A percentile compares a stretch with the other conserved stretches of the same genome.
Conservation (phyloP, 2,888 invertebrate genomes). For the Uloborus plumipes region DNA sequence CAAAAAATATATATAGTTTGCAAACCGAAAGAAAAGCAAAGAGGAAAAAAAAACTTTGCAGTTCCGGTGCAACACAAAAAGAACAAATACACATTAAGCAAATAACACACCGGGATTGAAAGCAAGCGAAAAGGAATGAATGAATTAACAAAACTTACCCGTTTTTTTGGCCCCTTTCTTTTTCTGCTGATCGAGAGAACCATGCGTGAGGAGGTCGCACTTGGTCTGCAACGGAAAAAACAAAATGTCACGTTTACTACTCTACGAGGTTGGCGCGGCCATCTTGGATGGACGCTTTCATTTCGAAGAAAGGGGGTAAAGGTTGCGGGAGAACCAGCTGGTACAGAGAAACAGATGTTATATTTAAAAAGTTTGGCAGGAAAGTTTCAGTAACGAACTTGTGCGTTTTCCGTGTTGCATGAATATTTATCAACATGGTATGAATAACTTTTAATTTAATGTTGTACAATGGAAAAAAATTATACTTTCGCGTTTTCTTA, state of each 20-base stretch:
- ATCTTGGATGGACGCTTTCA: conserved; percentile 57
- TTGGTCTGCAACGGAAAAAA: conserved; percentile 62
- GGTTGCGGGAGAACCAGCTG: conserved; percentile 49
- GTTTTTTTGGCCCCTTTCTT: conserved; percentile 65
- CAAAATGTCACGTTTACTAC: conserved; percentile 64
- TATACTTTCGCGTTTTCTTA: no score
- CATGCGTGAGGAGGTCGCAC: conserved; percentile 65
- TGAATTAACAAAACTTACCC: conserved; percentile 54
- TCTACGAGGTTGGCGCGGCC: conserved; percentile 49
- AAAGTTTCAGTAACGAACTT: conserved; percentile 5
- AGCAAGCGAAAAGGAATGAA: conserved; percentile 16
- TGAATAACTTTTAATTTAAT: no score
- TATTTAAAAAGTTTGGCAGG: conserved; percentile 20
- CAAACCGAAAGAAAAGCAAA: not conserved
- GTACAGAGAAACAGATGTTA: conserved; percentile 53
- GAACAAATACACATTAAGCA: conserved; percentile 1
- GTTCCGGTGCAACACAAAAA: not conserved
- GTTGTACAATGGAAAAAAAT: no score
- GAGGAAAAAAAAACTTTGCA: not conserved
- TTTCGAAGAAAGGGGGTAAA: conserved; percentile 32
- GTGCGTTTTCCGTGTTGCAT: no score
- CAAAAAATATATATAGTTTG: no score
- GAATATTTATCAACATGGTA: no score
- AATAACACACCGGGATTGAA: conserved; percentile 1
- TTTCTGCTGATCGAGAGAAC: conserved; percentile 64